Conservation (phyloP, 1,140 invertebrate genomes). For the Drosophila ohnishii region DNA sequence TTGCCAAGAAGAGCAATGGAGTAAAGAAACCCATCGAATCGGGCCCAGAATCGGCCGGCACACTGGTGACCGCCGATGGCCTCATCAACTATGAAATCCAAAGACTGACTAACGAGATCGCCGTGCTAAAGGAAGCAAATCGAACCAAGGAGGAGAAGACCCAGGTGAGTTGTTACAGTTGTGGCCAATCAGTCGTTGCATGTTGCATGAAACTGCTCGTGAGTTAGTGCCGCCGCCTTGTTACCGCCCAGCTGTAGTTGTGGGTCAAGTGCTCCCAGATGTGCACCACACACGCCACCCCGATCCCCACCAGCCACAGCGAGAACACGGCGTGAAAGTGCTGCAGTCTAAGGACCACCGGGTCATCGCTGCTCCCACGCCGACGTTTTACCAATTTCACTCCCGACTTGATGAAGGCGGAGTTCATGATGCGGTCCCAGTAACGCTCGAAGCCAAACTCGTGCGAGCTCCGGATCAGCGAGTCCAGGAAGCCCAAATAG, state of each 20-base stretch:
- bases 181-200: constrained; percentile 29
- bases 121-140: constrained; percentile 77
- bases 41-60: constrained; percentile 38
- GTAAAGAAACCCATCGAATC: constrained; percentile 57
- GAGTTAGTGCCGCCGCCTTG: constrained; percentile 42
- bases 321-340: constrained; percentile 75
- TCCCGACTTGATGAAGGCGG: constrained; percentile 65
- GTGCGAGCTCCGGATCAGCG: constrained; percentile 58
- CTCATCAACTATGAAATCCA: constrained; percentile 79
- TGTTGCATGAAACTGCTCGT: constrained; percentile 41
- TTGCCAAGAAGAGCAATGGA: constrained; percentile 64
- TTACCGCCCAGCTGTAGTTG: constrained; percentile 46
- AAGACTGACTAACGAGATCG: constrained; percentile 82
- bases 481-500: constrained; percentile 72
- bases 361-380: constrained; percentile 49
- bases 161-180: constrained; percentile 62
- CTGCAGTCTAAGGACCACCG: constrained; percentile 66
- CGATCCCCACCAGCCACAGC: constrained; percentile 61
- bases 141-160: constrained; percentile 77
- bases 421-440: constrained; percentile 76
- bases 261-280: constrained; percentile 56
- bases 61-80: constrained; percentile 61
- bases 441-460: constrained; percentile 69
- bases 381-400: constrained; percentile 44
- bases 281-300: constrained; percentile 49